Conservation (phyloP, 1,140 invertebrate species). For the Drosophila sulfurigaster region DNA sequence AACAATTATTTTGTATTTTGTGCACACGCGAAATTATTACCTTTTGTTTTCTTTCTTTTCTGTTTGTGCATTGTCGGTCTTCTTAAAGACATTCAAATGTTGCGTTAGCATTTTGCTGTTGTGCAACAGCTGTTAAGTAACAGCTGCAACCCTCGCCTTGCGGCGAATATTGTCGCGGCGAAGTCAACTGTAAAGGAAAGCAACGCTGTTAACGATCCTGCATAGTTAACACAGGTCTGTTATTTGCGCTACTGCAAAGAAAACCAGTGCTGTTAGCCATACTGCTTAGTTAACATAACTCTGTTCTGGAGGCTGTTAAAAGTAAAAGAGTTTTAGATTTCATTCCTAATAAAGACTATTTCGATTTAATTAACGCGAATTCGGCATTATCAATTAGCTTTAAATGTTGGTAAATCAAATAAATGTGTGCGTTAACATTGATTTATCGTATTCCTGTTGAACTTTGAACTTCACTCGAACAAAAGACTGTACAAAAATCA, state of each 20-base stretch:
- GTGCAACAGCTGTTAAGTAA: conserved; percentile 1
- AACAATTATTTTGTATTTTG: conserved; percentile 27
- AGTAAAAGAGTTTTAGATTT: not conserved
- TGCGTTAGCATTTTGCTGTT: conserved; percentile 2
- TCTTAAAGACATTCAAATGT: conserved; percentile 2
- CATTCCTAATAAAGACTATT: not conserved
- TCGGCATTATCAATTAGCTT: not conserved
- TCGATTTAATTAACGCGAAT: not conserved
- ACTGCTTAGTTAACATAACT: not conserved
- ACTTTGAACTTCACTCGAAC: conserved; percentile 23
- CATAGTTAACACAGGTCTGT: not conserved
- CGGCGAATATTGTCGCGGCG: not conserved
- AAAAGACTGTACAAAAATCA: conserved; percentile 22
- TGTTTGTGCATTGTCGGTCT: not conserved
- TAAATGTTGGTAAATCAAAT: conserved; percentile 1
- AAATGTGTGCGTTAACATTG: no score
- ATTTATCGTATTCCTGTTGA: conserved; percentile 4
- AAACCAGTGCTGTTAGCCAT: not conserved
- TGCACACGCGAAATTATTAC: not conserved
- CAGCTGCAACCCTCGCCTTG: not conserved
- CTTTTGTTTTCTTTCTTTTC: not conserved
- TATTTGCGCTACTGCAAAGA: not conserved
- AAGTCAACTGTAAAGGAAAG: not conserved
- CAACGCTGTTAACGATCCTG: not conserved
- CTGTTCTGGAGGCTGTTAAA: not conserved